Conservation (phyloP, 1,140 invertebrate genomes). For the Schlechtendalia chinensis region DNA sequence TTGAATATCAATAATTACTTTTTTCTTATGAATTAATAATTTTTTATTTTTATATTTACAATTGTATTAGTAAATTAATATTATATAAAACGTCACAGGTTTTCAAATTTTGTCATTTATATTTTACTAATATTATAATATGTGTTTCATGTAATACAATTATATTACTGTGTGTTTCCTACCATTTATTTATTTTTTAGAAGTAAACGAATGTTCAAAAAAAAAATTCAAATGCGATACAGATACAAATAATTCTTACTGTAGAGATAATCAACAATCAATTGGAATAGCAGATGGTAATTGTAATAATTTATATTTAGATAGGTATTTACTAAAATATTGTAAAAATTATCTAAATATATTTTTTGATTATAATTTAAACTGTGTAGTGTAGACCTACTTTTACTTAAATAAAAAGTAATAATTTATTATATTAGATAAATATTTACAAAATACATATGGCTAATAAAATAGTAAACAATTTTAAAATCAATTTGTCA, state of each 20-base stretch:
- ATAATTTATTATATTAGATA: too few species aligned
- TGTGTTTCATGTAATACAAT: background rate
- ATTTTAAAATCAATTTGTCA: too few species aligned
- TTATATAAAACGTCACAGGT: background rate
- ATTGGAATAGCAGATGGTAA: constrained; percentile 19
- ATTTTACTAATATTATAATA: background rate
- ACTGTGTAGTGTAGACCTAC: too few species aligned
- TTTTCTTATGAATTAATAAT: too few species aligned
- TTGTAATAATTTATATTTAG: background rate
- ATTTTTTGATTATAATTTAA: too few species aligned
- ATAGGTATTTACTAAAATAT: background rate
- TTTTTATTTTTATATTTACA: too few species aligned
- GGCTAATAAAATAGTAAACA: too few species aligned
- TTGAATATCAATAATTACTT: too few species aligned
- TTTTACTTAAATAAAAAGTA: too few species aligned
- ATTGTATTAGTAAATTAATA: background rate
- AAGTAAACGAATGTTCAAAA: constrained; percentile 18
- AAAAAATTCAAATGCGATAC: constrained; percentile 36
- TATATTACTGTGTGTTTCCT: background rate
- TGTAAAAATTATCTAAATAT: too few species aligned
- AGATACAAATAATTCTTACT: background rate
- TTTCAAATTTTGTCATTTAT: background rate
- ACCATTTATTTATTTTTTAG: constrained; percentile 1
- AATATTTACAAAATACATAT: too few species aligned
- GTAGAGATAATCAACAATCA: constrained; percentile 21